Base-by-base conservation (phyloP, 2,797 vertebrate genomes). In the Rhinatrema bivittatum region DNA sequence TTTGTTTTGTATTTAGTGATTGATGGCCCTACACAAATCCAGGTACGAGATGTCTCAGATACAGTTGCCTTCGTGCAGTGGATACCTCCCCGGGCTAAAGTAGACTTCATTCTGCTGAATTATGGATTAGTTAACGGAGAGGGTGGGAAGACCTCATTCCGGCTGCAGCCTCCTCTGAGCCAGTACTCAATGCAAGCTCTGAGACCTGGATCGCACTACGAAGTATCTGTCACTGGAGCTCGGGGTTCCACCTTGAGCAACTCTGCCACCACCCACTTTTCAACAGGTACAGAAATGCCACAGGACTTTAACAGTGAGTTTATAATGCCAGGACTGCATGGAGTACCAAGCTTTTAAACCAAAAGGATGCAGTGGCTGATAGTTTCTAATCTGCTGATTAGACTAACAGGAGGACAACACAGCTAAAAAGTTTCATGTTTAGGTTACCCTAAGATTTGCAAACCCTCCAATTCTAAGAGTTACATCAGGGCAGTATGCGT, bases 31-130 rank as follows among this genome's bases (percentile, higher is more conserved):
- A 89, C 86, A 2, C 84, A 91, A 74, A 84, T 99, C 67, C 57
- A 93, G 24, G 89, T 98, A 45, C 84, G 95, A 7, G 96, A 99
- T 1, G 81, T 97, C 49, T 94, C 93, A 0, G 96, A 97, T 74
- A 94, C 92, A 0, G 92, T 98, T 55, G 94, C 94, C 16, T 98
- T 98, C 16, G 91, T 99, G 56, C 93, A 98, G 65, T 98, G 96
- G 96, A 91, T 71, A 0, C 84, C 89, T 0, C 91, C 94, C 0
- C 90, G 82, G 7, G 91, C 94, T 51, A 93, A 86, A 75, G 88
- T 98, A 12, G 93, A 98, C 8, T 82, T 93, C 74, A 91, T 97
- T 28, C 78, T 94, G 50, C 50, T 99, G 60, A 88, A 91, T 41
- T 99, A 96, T 1, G 88, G 90, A 53, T 76, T 94, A 31, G 73